Evolutionary conservation across 1,140 invertebrate species (phyloP).

Genomic region (Popillia japonica): DNA sequence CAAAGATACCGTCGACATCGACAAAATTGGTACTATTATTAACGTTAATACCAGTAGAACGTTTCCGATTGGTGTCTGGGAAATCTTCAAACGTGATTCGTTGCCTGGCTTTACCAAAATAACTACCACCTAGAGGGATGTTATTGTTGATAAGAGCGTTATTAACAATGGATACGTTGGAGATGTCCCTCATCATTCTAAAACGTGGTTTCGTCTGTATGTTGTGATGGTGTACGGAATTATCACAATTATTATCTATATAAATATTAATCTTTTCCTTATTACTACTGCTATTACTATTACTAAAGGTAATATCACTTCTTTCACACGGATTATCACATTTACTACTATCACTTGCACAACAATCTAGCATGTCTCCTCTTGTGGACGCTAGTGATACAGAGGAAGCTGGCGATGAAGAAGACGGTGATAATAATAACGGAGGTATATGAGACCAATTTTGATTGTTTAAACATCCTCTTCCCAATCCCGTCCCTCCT

Average conservation of each 20-base stretch:
- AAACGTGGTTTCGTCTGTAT: slow-evolving; percentile 40
- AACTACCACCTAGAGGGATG: neutral
- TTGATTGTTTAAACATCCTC: neutral
- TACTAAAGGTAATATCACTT: slow-evolving; percentile 55
- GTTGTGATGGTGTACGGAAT: slow-evolving; percentile 37
- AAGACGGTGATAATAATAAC: neutral
- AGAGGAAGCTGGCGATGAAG: neutral
- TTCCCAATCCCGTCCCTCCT: slow-evolving; percentile 33
- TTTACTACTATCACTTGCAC: slow-evolving; percentile 50
- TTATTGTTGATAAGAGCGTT: slow-evolving; percentile 29
- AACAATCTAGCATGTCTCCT: slow-evolving; percentile 23
- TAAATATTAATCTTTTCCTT: slow-evolving; percentile 53
- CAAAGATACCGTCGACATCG: neutral
- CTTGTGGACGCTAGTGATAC: neutral
- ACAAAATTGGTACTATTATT: slow-evolving; percentile 5
- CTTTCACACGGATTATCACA: slow-evolving; percentile 56
- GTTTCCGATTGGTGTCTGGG: slow-evolving; percentile 17
- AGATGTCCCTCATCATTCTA: slow-evolving; percentile 49
- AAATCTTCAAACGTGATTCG: slow-evolving; percentile 51
- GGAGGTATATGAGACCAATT: neutral
- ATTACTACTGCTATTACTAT: slow-evolving; percentile 56
- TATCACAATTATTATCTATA: slow-evolving; percentile 57
- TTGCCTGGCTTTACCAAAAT: slow-evolving; percentile 43
- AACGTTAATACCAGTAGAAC: slow-evolving; percentile 1
- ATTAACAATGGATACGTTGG: slow-evolving; percentile 42